These are phyloP conservation scores for Chunga burmeisteri DNA, from an alignment of 2,113 vertebrate species.

Conservation along the genomic window DNA sequence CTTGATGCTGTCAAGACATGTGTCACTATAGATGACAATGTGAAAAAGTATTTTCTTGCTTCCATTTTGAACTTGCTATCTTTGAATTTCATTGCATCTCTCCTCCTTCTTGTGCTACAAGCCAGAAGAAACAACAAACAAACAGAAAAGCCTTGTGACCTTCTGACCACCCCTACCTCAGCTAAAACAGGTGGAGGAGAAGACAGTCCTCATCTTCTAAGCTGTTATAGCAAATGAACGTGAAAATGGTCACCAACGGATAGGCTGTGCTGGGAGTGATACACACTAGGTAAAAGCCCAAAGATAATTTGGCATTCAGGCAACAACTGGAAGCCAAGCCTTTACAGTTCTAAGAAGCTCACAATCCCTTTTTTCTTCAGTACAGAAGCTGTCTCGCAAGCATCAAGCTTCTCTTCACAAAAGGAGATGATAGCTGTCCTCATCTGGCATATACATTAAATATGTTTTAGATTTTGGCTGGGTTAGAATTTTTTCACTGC, in stretches of 20 bases:
- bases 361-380: not conserved
- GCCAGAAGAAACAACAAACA: not conserved
- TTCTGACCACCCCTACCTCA: not conserved
- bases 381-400: not conserved
- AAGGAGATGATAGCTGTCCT: not conserved
- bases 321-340: not conserved
- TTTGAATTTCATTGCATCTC: not conserved
- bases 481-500: not conserved
- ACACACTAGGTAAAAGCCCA: not conserved
- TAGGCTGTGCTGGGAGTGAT: not conserved
- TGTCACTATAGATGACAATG: not conserved
- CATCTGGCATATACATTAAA: not conserved
- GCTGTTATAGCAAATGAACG: not conserved
- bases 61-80: not conserved
- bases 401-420: not conserved
- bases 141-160: not conserved
- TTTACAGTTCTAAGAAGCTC: not conserved
- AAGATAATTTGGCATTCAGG: not conserved
- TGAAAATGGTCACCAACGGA: not conserved
- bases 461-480: not conserved
- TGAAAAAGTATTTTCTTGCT: not conserved
- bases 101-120: not conserved
- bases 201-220: not conserved
- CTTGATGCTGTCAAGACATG: rapidly evolving
- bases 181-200: not conserved